These are phyloP conservation scores for Endomychus coccineus DNA, from an alignment of 2,888 invertebrate genomes.

Conservation along the genomic window DNA sequence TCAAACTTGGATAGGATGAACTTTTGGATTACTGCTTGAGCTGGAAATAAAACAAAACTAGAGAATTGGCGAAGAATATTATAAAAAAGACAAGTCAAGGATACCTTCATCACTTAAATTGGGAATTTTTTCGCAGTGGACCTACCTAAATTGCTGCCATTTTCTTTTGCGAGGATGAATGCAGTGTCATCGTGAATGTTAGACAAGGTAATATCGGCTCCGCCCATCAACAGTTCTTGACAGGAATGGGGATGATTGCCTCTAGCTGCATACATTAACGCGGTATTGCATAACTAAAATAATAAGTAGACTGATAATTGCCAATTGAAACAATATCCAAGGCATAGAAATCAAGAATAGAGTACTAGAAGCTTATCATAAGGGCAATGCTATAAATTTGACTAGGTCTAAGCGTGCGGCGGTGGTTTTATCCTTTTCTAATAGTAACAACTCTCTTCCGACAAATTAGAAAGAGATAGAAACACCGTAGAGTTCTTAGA, in stretches of 20 bases:
- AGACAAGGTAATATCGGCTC: slow-evolving; percentile 71
- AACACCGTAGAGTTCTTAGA: too few species aligned
- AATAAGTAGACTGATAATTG: too few species aligned
- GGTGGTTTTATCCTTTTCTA: too few species aligned
- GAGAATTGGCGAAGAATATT: neutral
- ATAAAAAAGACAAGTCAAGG: neutral
- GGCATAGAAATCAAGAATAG: too few species aligned
- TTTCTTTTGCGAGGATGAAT: slow-evolving; percentile 69
- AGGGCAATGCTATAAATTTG: too few species aligned
- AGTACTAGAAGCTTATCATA: too few species aligned
- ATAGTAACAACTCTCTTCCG: too few species aligned
- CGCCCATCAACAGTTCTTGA: slow-evolving; percentile 71
- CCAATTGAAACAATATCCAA: too few species aligned
- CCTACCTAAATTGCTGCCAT: slow-evolving; percentile 49
- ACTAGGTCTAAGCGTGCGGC: too few species aligned
- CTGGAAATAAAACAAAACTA: slow-evolving; percentile 8
- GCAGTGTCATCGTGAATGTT: slow-evolving; percentile 82
- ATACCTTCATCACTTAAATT: neutral
- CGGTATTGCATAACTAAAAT: slow-evolving; percentile 75
- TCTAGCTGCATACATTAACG: slow-evolving; percentile 85
- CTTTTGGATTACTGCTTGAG: slow-evolving; percentile 13
- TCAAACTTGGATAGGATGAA: slow-evolving; percentile 9
- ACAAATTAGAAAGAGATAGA: too few species aligned
- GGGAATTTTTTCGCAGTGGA: neutral
- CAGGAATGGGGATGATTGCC: slow-evolving; percentile 87